These are phyloP conservation scores for Phaetusa simplex DNA, from an alignment of 2,113 vertebrate genomes.

Conservation along the genomic window DNA sequence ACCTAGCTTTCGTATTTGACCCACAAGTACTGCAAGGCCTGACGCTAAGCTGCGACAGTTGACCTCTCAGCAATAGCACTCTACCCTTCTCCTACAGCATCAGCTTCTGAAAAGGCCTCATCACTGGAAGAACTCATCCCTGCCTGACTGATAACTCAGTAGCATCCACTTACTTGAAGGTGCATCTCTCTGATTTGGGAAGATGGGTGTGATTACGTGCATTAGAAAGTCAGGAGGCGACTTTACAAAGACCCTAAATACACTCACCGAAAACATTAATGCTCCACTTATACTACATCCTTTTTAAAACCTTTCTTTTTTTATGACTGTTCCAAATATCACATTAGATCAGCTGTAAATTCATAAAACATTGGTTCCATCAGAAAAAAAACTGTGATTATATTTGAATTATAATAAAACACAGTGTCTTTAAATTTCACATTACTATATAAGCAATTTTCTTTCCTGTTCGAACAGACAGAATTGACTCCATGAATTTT, in stretches of 20 bases:
- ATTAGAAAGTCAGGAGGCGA: not conserved
- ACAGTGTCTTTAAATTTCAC: not conserved
- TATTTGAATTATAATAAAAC: not conserved
- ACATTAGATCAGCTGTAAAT: not conserved
- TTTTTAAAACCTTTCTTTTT: not conserved
- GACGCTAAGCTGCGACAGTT: not conserved
- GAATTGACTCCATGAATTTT: not conserved
- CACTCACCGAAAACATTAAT: not conserved
- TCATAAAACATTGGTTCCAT: not conserved
- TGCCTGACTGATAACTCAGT: not conserved
- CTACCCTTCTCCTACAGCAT: not conserved
- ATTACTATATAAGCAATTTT: not conserved
- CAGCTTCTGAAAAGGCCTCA: not conserved
- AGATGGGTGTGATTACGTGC: not conserved
- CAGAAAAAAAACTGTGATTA: not conserved
- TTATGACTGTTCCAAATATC: not conserved
- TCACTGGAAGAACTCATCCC: not conserved
- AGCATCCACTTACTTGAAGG: not conserved
- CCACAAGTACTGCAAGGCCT: not conserved
- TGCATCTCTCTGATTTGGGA: not conserved
- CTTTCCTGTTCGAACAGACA: not conserved
- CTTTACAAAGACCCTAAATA: not conserved
- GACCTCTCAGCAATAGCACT: not conserved
- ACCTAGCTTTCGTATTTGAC: not conserved
- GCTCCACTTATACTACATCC: not conserved